Base-by-base conservation (phyloP, 2,888 invertebrate genomes). In the Pasiphila rectangulata region DNA sequence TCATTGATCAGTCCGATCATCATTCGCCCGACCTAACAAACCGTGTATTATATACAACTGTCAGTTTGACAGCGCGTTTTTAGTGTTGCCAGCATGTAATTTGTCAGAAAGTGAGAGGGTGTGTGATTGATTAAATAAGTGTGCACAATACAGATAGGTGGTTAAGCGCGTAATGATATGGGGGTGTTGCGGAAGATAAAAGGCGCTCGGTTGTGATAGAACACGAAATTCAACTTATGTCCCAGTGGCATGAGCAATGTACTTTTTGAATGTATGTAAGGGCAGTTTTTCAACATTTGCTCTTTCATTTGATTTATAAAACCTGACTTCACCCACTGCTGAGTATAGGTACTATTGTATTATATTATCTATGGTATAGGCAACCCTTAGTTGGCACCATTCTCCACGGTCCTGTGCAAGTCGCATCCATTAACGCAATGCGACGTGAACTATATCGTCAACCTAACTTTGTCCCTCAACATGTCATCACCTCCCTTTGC, bases 91-190 rank as follows among this genome's bases (percentile, higher is more conserved):
- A 69, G 68, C 69, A 81, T 85, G 83, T 85, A 85, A 86, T 87
- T 87, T 86, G 83, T 77, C 75, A 75, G 79, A 79, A 82, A 81
- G 80, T 75, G 68, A 56, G 74, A 67, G 81, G 82, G 75, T 78
- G 78, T 71, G 72, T 85, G 85, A 86, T 86, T 86, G 87, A 86
- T 86, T 85, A 80, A 83, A 81, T 78, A 81, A 81, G 86, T 78
- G 84, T 85, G 86, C 77, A 65, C 69, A 59, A 60, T 66, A 61
- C 67, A 70, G 85, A 84, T 86, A 84, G 75, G 75, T 72, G 72
- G 70, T 80, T 80, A 79, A 69, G 76, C 69, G 73, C 62, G 68
- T 71, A 72, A 72, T 69, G 75, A 77, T 80, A 79, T 72, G 69
- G 30, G 67, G 73, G 60, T 63, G 57, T 46, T 40, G 37, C 19